phyloP scores from a whole-genome alignment of 2,797 vertebrate species.

The Onychomys arenicola region DNA sequence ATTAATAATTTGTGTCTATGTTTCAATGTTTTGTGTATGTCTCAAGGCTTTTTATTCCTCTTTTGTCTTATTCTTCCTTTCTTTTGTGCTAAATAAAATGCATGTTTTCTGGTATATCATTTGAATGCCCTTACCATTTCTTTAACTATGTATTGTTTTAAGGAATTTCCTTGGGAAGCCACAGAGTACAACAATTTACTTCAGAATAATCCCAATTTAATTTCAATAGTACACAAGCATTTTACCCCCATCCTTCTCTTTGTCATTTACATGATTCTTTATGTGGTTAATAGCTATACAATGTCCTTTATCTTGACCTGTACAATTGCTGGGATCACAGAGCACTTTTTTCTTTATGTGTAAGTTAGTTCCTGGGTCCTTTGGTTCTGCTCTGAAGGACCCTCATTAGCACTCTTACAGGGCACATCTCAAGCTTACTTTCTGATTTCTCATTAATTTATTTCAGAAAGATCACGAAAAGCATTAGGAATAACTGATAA shows the following conservation, averaged over 20 bases:
- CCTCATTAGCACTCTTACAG: neutral
- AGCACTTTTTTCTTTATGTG: neutral
- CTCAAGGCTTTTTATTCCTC: neutral
- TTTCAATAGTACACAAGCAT: neutral
- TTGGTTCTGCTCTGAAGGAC: neutral
- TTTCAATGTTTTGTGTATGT: neutral
- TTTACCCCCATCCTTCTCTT: neutral
- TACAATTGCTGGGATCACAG: neutral
- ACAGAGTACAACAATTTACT: neutral
- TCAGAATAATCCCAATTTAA: neutral
- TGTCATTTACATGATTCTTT: neutral
- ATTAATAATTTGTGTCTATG: neutral
- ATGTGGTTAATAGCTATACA: neutral
- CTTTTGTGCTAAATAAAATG: neutral
- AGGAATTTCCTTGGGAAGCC: neutral
- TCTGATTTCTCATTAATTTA: constrained; percentile 45
- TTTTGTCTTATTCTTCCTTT: neutral
- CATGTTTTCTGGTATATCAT: neutral
- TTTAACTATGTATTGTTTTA: neutral
- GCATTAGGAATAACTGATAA: constrained; percentile 40
- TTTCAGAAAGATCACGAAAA: constrained; percentile 53
- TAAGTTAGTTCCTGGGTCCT: neutral
- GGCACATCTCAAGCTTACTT: neutral
- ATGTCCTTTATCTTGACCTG: neutral
- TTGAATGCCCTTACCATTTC: neutral